A percentile compares a stretch with the other conserved stretches of the same genome.
These are phyloP conservation scores for Epinotia brunnichana DNA, from an alignment of 2,888 invertebrate genomes.

Conservation along the genomic window DNA sequence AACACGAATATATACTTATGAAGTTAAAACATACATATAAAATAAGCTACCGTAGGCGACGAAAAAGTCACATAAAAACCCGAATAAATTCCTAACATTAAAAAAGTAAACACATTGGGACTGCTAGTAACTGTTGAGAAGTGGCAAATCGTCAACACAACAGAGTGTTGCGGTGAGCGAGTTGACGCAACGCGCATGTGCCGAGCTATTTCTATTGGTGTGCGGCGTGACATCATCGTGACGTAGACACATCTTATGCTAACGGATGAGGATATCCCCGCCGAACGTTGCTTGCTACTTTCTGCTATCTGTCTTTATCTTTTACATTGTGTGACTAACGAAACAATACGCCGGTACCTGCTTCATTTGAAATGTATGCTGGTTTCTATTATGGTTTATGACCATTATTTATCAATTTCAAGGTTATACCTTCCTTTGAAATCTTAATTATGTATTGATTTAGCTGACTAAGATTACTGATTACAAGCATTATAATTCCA, in stretches of 20 bases:
- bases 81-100: neutral
- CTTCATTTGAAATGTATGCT: constrained; percentile 20
- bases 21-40: no score
- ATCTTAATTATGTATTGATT: constrained; percentile 6
- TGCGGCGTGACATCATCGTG: constrained; percentile 79
- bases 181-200: constrained; percentile 80
- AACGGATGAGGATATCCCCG: constrained; percentile 79
- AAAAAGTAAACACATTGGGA: constrained; percentile 18
- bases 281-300: constrained; percentile 36
- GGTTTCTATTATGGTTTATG: neutral
- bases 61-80: neutral
- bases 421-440: neutral
- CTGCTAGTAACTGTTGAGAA: constrained; percentile 50
- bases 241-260: constrained; percentile 70
- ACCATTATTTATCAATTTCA: neutral
- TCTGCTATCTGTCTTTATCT: constrained; percentile 44
- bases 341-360: constrained; percentile 25
- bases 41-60: no score
- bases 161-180: constrained; percentile 61
- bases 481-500: constrained; percentile 25
- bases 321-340: constrained; percentile 34
- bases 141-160: constrained; percentile 54
- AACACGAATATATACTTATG: no score
- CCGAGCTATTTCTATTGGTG: constrained; percentile 75
- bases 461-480: constrained; percentile 9